These are phyloP conservation scores for Actias luna DNA, from an alignment of 2,888 invertebrate species.

Conservation along the genomic window DNA sequence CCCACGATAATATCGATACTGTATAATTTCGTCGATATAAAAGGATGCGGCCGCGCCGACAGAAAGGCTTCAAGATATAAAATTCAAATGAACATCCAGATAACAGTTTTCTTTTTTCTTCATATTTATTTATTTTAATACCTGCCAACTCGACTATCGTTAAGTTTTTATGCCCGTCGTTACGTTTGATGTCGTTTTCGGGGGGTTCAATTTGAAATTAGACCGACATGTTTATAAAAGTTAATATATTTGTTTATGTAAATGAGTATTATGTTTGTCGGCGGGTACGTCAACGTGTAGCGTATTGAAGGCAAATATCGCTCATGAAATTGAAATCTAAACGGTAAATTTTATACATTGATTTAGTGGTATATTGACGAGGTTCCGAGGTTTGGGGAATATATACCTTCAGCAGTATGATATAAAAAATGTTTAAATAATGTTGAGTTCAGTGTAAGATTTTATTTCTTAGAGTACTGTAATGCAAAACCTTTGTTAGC, in stretches of 20 bases:
- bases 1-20: conserved; percentile 56
- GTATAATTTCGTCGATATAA: conserved; percentile 56
- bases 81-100: neutral
- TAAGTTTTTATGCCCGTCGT: neutral
- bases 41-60: conserved; percentile 22
- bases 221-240: neutral
- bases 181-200: neutral
- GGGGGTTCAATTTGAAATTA: neutral
- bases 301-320: too few species aligned
- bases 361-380: too few species aligned
- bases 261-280: neutral
- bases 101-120: neutral
- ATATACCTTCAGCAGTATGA: too few species aligned
- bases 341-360: too few species aligned
- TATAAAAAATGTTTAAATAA: too few species aligned
- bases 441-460: too few species aligned
- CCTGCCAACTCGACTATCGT: neutral
- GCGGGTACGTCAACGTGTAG: too few species aligned
- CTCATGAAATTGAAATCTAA: too few species aligned
- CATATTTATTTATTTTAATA: too few species aligned
- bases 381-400: too few species aligned
- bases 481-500: too few species aligned
- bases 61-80: conserved; percentile 9
- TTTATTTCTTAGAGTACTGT: too few species aligned
- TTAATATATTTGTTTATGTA: neutral